A percentile compares a stretch with the other conserved stretches of the same genome.
phyloP scores from a whole-genome alignment of 1,140 invertebrate genomes.

The Oryctes rhinoceros region DNA sequence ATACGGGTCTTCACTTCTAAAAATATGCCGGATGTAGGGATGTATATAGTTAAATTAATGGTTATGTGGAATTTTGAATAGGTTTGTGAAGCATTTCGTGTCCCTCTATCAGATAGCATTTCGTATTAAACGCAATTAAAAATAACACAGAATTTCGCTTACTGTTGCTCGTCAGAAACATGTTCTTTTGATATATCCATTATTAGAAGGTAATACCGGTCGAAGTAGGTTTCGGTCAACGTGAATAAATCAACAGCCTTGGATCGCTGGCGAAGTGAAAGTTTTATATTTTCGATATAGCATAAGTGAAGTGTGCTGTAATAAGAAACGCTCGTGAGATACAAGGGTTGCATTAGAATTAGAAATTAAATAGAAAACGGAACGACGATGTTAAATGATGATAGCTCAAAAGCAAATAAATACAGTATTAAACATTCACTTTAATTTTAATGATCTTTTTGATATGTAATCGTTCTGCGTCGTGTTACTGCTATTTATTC shows the following conservation, averaged over 20 bases:
- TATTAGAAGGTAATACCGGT: not conserved
- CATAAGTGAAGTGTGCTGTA: not conserved
- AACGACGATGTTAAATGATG: no score
- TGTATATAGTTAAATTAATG: not conserved
- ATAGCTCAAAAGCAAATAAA: no score
- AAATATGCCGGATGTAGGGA: not conserved
- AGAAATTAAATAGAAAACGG: not conserved
- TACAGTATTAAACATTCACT: no score
- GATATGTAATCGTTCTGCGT: no score
- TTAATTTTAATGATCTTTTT: no score
- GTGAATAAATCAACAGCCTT: conserved; percentile 13
- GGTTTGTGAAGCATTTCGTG: not conserved
- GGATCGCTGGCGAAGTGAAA: conserved; percentile 13
- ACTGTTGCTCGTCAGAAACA: not conserved
- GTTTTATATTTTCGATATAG: conserved; percentile 21
- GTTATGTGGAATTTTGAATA: not conserved
- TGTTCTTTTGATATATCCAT: conserved; percentile 6
- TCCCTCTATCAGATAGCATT: not conserved
- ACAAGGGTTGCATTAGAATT: conserved; percentile 1
- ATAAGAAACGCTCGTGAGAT: not conserved
- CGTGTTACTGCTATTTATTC: no score
- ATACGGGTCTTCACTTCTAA: not conserved
- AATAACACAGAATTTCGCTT: not conserved
- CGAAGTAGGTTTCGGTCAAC: conserved; percentile 26
- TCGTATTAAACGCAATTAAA: not conserved